These are phyloP conservation scores for Pluvialis apricaria DNA, from an alignment of 2,113 vertebrate species.

Conservation along the genomic window DNA sequence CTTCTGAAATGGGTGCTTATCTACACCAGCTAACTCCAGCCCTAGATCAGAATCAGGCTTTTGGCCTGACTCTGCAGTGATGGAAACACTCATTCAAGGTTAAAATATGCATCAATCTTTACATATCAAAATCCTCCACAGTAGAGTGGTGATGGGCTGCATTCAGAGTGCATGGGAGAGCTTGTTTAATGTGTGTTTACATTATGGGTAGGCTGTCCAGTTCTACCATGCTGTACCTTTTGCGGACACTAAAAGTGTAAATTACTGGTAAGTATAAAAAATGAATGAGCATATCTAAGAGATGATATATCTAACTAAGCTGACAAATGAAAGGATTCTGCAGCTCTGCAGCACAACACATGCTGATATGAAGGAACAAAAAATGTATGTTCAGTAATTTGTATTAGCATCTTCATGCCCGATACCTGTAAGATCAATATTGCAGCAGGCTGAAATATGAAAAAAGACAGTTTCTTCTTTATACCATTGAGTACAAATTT, in stretches of 20 bases:
- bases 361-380: not conserved
- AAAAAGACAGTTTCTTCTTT: not conserved
- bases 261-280: not conserved
- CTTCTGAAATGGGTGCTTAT: not conserved
- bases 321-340: not conserved
- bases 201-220: not conserved
- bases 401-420: not conserved
- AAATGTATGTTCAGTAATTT: not conserved
- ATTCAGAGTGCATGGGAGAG: not conserved
- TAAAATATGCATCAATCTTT: not conserved
- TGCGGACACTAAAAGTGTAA: not conserved
- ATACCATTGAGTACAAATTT: not conserved
- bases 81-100: not conserved
- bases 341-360: not conserved
- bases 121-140: not conserved
- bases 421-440: not conserved
- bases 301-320: not conserved
- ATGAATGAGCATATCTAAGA: not conserved
- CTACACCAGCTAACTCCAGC: not conserved
- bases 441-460: not conserved
- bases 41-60: not conserved
- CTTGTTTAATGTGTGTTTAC: not conserved
- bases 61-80: not conserved
- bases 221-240: not conserved
- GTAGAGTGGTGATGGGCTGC: not conserved